Evolutionary conservation across 1,140 invertebrate species (phyloP), one percentile per base, ranked within the genome.

Genomic region (Drosophila pruinosa): DNA sequence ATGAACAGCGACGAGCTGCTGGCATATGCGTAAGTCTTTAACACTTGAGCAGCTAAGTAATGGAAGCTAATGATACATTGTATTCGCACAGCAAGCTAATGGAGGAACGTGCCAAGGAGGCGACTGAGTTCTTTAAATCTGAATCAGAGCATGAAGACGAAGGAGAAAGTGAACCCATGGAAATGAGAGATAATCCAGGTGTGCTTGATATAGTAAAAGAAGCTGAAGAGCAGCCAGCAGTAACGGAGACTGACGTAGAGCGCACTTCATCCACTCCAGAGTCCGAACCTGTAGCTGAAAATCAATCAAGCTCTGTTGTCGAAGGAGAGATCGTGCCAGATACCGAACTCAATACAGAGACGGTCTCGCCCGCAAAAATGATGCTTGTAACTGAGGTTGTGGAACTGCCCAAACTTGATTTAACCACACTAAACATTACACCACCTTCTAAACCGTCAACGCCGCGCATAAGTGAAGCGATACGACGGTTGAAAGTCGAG

Each of bases 51-150:
- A 26, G n/a, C 0, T 12, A 28, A 21, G 2, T 14, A 43, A 15
- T 4, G 6, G 17, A 2, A 38, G 1, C 6, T 38, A 0, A 4
- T n/a, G 2, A 2, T 6, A 22, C 2, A 26, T 1, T 10, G 2
- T 1, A 7, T 31, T 2, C 4, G 17, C 58, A 67, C 75, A 93
- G 93, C 2, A 92, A 92, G 81, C 83, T 92, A 22, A 79, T 93
- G 75, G 90, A 93, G 65, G 92, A 92, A 61, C 89, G 92, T 10
- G 92, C 92, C 28, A 93, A 93, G 72, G 91, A 93, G 79, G 92
- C 93, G 1, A 91, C 92, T 34, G 88, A 92, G 62, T 93, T 93
- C 79, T 94, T 93, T 57, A 93, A 93, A 78, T 93, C 92, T 4
- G 93, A 93, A 61, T 92, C 91, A 45, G 31, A 92, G 89, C 61